These are phyloP conservation scores for Asbolus verrucosus DNA, from an alignment of 1,140 invertebrate species.

Conservation along the genomic window DNA sequence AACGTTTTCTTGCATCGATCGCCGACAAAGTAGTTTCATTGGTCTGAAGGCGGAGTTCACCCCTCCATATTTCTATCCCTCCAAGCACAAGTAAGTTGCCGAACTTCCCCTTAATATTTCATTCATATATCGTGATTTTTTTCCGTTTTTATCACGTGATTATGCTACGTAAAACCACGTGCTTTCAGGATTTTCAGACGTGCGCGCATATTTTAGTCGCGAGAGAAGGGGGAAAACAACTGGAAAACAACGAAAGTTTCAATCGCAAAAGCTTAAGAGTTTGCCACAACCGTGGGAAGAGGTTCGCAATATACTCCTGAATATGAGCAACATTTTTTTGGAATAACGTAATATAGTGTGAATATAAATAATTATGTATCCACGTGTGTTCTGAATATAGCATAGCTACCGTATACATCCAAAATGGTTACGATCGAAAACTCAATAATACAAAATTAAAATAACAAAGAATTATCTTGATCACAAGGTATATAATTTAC, in stretches of 20 bases:
- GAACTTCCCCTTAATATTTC: conserved; percentile 59
- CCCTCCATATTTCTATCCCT: conserved; percentile 56
- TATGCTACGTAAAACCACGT: conserved; percentile 54
- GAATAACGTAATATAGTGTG: too few species aligned
- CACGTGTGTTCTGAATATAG: too few species aligned
- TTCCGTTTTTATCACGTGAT: conserved; percentile 54
- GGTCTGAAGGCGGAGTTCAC: conserved; percentile 61
- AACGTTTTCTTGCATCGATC: conserved; percentile 66
- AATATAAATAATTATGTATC: too few species aligned
- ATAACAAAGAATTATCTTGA: too few species aligned
- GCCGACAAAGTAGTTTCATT: conserved; percentile 55
- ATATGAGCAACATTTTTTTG: too few species aligned
- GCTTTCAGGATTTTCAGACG: conserved; percentile 55
- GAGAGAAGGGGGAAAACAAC: conserved; percentile 47
- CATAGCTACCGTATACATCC: too few species aligned
- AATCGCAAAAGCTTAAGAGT: conserved; percentile 31
- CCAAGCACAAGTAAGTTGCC: conserved; percentile 49
- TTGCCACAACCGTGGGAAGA: too few species aligned
- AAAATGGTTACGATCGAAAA: too few species aligned
- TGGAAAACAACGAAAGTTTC: conserved; percentile 42
- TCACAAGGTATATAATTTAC: too few species aligned
- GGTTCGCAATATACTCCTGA: background rate
- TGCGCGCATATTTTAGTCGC: conserved; percentile 54
- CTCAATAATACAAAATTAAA: too few species aligned
- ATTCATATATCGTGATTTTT: conserved; percentile 59